phyloP scores from a whole-genome alignment of 2,797 vertebrate genomes.

The Aulostomus chinensis region DNA sequence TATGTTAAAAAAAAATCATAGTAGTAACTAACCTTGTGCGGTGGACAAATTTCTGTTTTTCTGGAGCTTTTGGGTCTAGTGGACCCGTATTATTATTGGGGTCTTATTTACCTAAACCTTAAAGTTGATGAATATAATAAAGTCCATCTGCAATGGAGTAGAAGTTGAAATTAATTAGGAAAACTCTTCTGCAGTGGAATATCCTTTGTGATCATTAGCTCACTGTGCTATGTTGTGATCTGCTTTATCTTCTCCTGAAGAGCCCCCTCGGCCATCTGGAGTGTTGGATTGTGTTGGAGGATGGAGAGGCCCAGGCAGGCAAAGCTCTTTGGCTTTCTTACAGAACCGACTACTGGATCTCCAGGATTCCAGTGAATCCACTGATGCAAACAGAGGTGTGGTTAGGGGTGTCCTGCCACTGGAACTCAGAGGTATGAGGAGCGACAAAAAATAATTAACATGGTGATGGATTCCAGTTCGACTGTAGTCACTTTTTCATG shows the following conservation, averaged over 20 bases:
- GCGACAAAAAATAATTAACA: not conserved
- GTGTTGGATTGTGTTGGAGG: conserved; percentile 22
- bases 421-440: conserved; percentile 71
- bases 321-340: conserved; percentile 58
- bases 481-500: not conserved
- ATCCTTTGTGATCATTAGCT: not conserved
- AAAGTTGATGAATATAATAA: too few relatives aligned
- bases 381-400: conserved; percentile 14
- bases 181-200: not conserved
- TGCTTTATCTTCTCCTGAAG: conserved; percentile 24
- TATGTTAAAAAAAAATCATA: too few relatives aligned
- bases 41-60: too few relatives aligned
- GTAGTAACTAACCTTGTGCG: too few relatives aligned
- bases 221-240: conserved; percentile 31
- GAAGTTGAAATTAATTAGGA: too few relatives aligned
- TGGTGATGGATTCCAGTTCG: not conserved
- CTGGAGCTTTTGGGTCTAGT: too few relatives aligned
- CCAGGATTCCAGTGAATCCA: conserved; percentile 24
- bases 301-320: conserved; percentile 58
- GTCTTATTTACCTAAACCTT: too few relatives aligned
- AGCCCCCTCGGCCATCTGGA: conserved; percentile 41
- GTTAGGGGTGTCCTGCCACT: conserved; percentile 54
- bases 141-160: too few relatives aligned
- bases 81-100: too few relatives aligned
- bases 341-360: conserved; percentile 41